Base-by-base conservation (phyloP, 2,113 vertebrate species). In the Rhabdomys dilectus region DNA sequence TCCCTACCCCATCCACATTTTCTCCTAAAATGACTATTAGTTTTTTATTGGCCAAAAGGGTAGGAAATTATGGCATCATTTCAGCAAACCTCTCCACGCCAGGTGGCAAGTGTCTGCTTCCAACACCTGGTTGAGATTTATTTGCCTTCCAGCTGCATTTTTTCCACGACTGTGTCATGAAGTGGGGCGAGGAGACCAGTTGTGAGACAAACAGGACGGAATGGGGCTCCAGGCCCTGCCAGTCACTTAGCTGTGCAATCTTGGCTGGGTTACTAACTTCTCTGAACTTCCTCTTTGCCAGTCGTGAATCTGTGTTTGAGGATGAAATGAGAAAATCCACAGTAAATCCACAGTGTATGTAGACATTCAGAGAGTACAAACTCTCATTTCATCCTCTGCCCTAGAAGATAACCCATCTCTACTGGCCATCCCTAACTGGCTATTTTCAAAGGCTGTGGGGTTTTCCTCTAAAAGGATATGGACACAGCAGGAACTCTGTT, bases 31-130 rank as follows among this genome's bases (percentile, higher is more conserved):
- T 91, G 64, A 53, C 62, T 86, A n/a, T 60, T 89, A 15, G 39
- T n/a, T 80, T 84, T 95, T 97, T 84, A 58, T 91, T 92, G 89
- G 86, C 95, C 72, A 58, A 76, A 89, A 82, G 60, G 76, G 42
- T 94, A 96, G 96, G 94, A 95, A 97, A 97, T 96, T 51, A 92
- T 80, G 95, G 86, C 96, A 89, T 96, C 89, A 91, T 78, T 91
- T 86, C 81, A 56, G 73, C 31, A 8, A 68, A 39, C 53, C 19
- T 88, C 92, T 92, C 92, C 66, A 60, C 36, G 68, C 95, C 95
- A 96, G 97, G 95, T 97, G 96, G 96, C 96, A 58, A 81, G 31
- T 76, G 66, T 89, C 91, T 95, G 95, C 86, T 73, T 88, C 95
- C 91, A 70, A 36, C 86, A 95, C 95, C 95, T 97, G 97, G 81